phyloP scores from a whole-genome alignment of 2,113 vertebrate species.

The Lepus americanus region DNA sequence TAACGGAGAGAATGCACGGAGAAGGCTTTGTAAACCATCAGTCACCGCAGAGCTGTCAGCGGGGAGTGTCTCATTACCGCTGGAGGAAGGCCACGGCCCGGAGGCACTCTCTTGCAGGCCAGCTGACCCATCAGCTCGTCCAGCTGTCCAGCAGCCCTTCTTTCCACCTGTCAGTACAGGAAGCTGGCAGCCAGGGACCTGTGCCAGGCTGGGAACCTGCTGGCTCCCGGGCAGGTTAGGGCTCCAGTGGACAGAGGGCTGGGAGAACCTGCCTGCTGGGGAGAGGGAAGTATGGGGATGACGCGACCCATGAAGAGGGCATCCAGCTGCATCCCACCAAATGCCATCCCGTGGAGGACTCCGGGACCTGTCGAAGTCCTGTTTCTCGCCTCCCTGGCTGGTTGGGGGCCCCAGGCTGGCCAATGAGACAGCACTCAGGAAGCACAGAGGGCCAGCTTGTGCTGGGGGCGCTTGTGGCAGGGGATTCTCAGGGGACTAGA shows the following conservation, averaged over 20 bases:
- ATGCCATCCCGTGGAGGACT: neutral
- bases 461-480: neutral
- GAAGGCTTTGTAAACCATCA: slow-evolving; percentile 17
- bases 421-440: neutral
- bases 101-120: slow-evolving; percentile 51
- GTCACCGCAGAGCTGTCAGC: slow-evolving; percentile 20
- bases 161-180: slow-evolving; percentile 51
- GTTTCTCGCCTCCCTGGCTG: neutral
- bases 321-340: neutral
- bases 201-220: neutral
- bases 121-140: slow-evolving; percentile 28
- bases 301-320: neutral
- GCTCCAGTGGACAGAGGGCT: neutral
- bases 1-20: neutral
- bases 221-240: neutral
- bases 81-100: neutral
- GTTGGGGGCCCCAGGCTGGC: neutral
- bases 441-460: neutral
- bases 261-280: neutral
- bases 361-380: neutral
- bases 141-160: slow-evolving; percentile 19
- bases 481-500: neutral
- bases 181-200: slow-evolving; percentile 43
- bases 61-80: slow-evolving; percentile 45
- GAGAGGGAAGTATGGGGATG: neutral